A percentile compares a stretch with the other conserved stretches of the same genome.
Evolutionary conservation across 2,113 vertebrate species (phyloP).

Genomic region (Triplophysa rosa): DNA sequence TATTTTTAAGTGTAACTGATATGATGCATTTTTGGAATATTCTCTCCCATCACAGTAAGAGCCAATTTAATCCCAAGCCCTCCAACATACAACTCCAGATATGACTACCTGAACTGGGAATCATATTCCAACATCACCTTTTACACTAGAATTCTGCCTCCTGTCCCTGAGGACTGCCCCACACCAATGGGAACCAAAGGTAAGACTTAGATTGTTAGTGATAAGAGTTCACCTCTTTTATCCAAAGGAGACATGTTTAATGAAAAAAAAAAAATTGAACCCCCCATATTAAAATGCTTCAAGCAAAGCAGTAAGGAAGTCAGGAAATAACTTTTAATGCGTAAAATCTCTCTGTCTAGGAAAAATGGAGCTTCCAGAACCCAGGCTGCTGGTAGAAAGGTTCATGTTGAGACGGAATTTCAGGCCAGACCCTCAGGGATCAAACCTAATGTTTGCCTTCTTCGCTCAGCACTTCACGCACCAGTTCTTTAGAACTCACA

Average conservation of each 20-base stretch:
- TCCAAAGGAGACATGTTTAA: background rate
- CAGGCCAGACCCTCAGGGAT: conserved; percentile 83
- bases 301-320: background rate
- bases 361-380: conserved; percentile 81
- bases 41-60: conserved; percentile 71
- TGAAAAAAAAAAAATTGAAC: background rate
- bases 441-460: conserved; percentile 94
- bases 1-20: too few relatives aligned
- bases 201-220: conserved; percentile 55
- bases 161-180: conserved; percentile 86
- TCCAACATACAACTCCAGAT: conserved; percentile 87
- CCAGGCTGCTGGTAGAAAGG: conserved; percentile 71
- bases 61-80: conserved; percentile 88
- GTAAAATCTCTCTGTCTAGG: conserved; percentile 68
- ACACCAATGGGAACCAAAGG: conserved; percentile 89
- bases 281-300: background rate
- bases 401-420: conserved; percentile 83
- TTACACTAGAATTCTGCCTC: conserved; percentile 87
- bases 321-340: background rate
- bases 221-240: background rate
- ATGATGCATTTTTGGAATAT: conserved; percentile 5
- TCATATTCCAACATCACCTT: conserved; percentile 87
- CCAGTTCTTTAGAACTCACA: conserved; percentile 92
- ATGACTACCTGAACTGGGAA: conserved; percentile 93
- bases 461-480: conserved; percentile 98